Conservation (phyloP, 2,113 vertebrate genomes). For the Corythaeola cristata region DNA sequence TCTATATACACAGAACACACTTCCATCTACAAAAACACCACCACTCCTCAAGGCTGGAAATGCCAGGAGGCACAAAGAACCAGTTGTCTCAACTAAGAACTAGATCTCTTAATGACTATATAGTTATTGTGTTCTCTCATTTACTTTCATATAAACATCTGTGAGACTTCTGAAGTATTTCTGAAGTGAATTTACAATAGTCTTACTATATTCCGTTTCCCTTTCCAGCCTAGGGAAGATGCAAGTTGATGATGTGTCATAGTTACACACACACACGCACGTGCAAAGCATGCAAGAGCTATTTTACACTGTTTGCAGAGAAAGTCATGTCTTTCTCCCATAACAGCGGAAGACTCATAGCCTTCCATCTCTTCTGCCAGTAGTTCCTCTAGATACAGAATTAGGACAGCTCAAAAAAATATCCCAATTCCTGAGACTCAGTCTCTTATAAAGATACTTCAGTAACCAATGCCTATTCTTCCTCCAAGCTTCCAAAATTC, state of each 20-base stretch:
- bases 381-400: background rate
- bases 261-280: background rate
- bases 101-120: background rate
- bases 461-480: background rate
- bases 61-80: background rate
- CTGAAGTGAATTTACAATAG: background rate
- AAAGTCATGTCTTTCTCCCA: background rate
- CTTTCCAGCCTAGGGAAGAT: background rate
- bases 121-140: background rate
- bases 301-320: background rate
- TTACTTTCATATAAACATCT: background rate
- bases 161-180: background rate
- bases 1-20: background rate
- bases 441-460: background rate
- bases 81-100: background rate
- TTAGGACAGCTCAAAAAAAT: background rate
- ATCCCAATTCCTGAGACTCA: background rate
- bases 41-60: background rate
- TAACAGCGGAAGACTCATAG: background rate
- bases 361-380: background rate
- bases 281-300: background rate
- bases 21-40: background rate
- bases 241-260: background rate
- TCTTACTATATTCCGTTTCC: background rate
- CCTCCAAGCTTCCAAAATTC: background rate